Evolutionary conservation across 2,113 vertebrate species (phyloP), one percentile per base, ranked within the genome.

Genomic region (Octodon degus): DNA sequence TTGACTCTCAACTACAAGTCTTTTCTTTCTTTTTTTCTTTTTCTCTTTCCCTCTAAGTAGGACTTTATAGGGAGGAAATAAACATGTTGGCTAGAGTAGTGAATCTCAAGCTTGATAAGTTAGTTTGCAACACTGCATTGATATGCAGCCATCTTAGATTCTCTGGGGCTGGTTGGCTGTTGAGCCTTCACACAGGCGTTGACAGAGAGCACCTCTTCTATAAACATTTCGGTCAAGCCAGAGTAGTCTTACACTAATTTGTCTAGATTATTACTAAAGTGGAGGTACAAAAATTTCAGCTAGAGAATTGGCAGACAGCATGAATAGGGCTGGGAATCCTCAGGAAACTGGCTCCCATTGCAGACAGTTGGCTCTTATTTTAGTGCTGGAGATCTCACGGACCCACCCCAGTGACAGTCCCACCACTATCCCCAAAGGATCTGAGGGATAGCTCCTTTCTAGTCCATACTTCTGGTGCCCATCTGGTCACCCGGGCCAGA

Each of bases 31-130:
- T n/a, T 14, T n/a, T 3, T 24, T 9, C 2, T 90, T 34, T 67
- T n/a, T 68, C 34, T n/a, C 9, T 24, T 8, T 7, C 62, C 8
- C 74, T 95, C 91, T 70, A 37, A 30, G 14, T 12, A 37, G 85
- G 40, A 74, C 60, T 24, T 81, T 77, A 12, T n/a, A 92, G 67
- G 79, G 76, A 95, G 60, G 88, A 95, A 92, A 82, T 47, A 84
- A 81, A 55, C 65, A 32, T 77, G 82, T 97, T 65, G 65, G 25
- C 70, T 76, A 87, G 58, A 93, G 24, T 20, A 67, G 7, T 25
- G 40, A 93, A n/a, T 81, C 40, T 81, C 60, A 58, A 30, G 72
- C 27, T 80, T 76, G 43, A 2, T 63, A 94, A 82, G 50, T 79
- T 53, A 85, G n/a, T 77, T 82, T 58, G 13, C 93, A 77, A 89